These are phyloP conservation scores for Sarotherodon lohbergeri DNA, from an alignment of 2,113 vertebrate genomes.

Conservation along the genomic window DNA sequence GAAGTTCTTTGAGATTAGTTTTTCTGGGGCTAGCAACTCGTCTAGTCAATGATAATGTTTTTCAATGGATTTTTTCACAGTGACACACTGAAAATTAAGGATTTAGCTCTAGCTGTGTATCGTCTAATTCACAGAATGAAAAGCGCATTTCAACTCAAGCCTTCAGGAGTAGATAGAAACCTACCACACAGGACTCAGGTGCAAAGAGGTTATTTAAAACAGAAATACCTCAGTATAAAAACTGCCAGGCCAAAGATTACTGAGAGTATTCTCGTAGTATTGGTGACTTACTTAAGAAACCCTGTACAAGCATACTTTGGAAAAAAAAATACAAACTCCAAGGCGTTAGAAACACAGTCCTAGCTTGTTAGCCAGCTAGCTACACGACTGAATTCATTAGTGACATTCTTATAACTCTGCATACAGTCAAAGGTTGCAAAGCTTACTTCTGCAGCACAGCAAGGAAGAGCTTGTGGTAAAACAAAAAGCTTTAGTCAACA, in stretches of 20 bases:
- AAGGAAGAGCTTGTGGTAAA: neutral
- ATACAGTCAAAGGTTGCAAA: neutral
- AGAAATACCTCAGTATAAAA: neutral
- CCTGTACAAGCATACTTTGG: neutral
- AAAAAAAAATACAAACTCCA: rapidly evolving
- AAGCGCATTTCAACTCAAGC: neutral
- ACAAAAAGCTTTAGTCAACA: neutral
- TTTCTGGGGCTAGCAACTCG: neutral
- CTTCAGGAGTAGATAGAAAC: neutral
- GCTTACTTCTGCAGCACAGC: neutral
- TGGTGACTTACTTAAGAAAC: neutral
- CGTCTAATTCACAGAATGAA: neutral
- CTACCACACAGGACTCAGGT: neutral
- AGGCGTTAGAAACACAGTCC: neutral
- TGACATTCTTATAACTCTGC: neutral
- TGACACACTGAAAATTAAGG: neutral
- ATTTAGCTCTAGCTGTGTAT: neutral
- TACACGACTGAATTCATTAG: neutral
- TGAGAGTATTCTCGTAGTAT: neutral
- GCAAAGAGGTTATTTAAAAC: neutral
- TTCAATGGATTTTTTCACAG: neutral
- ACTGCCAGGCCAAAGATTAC: neutral
- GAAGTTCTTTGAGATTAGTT: neutral
- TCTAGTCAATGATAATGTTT: neutral
- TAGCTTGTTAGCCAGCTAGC: neutral